Evolutionary conservation across 1,140 invertebrate species (phyloP).

Genomic region (Triops cancriformis): DNA sequence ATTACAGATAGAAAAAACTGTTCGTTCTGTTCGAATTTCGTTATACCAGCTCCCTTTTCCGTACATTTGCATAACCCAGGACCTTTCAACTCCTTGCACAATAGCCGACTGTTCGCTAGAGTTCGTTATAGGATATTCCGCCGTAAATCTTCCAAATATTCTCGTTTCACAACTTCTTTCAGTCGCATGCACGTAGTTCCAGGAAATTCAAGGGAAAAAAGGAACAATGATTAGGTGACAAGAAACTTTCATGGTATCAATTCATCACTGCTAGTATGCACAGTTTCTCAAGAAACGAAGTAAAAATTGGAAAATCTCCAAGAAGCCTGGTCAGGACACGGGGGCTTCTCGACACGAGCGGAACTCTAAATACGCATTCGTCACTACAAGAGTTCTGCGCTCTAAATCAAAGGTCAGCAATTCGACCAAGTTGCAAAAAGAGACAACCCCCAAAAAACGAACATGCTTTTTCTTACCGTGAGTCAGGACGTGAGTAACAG

Average conservation of each 20-base stretch:
- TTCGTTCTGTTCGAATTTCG: too few relatives aligned
- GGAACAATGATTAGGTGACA: too few relatives aligned
- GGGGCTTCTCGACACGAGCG: background rate
- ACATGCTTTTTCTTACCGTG: background rate
- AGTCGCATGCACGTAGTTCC: too few relatives aligned
- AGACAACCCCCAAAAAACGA: background rate
- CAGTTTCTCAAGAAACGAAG: background rate
- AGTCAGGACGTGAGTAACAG: constrained; percentile 5
- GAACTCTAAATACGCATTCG: background rate
- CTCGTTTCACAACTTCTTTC: too few relatives aligned
- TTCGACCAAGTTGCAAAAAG: background rate
- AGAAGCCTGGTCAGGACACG: background rate
- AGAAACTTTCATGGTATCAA: background rate
- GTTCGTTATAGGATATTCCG: too few relatives aligned
- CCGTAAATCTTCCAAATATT: too few relatives aligned
- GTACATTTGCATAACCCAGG: too few relatives aligned
- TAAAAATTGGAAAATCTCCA: background rate
- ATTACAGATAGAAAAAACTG: too few relatives aligned
- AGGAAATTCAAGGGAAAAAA: too few relatives aligned
- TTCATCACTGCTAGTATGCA: background rate
- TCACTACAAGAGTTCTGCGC: background rate
- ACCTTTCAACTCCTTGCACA: too few relatives aligned
- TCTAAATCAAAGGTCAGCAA: background rate
- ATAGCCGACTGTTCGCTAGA: too few relatives aligned
- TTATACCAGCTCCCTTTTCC: too few relatives aligned